Evolutionary conservation across 2,113 vertebrate species (phyloP).

Genomic region (Chionis minor): DNA sequence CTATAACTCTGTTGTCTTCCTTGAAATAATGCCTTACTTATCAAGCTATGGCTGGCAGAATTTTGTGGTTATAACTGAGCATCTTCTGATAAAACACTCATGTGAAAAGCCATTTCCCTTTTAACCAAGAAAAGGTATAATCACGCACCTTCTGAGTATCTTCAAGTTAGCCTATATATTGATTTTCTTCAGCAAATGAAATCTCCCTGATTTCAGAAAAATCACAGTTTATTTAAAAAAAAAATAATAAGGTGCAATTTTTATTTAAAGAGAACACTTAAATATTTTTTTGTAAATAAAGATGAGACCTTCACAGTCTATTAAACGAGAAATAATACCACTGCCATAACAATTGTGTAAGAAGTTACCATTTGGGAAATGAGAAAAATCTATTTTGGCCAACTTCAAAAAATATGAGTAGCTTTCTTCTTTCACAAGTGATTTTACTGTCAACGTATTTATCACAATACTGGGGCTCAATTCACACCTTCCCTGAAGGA

Average conservation of each 20-base stretch:
- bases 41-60: background rate
- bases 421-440: background rate
- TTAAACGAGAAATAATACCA: background rate
- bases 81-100: background rate
- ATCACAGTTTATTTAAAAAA: background rate
- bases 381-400: background rate
- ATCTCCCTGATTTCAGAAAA: background rate
- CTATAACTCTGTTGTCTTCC: background rate
- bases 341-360: background rate
- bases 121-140: background rate
- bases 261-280: background rate
- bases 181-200: background rate
- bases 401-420: background rate
- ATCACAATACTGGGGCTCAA: background rate
- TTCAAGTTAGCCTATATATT: background rate
- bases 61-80: background rate
- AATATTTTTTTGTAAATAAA: background rate
- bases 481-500: background rate
- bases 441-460: background rate
- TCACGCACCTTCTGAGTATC: background rate
- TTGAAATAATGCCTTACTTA: background rate
- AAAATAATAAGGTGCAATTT: rapidly evolving
- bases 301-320: background rate
- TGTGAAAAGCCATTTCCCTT: background rate
- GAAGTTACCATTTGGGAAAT: background rate